Conservation (phyloP, 2,113 vertebrate species). For the Corvus moneduloides region DNA sequence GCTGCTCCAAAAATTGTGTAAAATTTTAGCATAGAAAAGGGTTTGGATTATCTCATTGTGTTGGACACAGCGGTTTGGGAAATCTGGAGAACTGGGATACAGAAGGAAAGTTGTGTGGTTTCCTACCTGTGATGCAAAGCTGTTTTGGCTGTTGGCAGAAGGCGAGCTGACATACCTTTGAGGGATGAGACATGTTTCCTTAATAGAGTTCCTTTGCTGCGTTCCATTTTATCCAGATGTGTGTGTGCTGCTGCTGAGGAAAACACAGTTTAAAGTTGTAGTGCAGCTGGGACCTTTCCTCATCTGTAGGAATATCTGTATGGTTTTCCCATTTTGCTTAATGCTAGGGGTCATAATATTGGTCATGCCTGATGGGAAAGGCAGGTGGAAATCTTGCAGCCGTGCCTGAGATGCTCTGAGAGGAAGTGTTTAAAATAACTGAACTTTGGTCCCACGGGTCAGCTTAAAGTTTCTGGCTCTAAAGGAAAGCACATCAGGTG, state of each 20-base stretch:
- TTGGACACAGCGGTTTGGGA: not conserved
- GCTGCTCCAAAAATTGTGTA: not conserved
- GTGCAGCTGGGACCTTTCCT: not conserved
- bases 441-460: not conserved
- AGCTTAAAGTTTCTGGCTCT: not conserved
- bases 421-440: constrained; percentile 57
- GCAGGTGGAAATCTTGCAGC: constrained; percentile 17
- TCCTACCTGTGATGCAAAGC: not conserved
- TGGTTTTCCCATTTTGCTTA: constrained; percentile 2
- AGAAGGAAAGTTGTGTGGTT: not conserved
- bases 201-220: not conserved
- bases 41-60: not conserved
- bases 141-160: not conserved
- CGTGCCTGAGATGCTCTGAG: not conserved
- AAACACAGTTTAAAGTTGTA: not conserved
- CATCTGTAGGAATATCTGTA: not conserved
- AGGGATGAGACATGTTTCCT: not conserved
- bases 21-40: not conserved
- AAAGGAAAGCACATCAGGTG: not conserved
- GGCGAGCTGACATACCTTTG: not conserved
- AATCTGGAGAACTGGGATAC: not conserved
- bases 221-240: not conserved
- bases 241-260: not conserved
- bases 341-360: not conserved
- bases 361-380: not conserved